phyloP scores from a whole-genome alignment of 2,113 vertebrate genomes.

The Muntiacus muntjak region DNA sequence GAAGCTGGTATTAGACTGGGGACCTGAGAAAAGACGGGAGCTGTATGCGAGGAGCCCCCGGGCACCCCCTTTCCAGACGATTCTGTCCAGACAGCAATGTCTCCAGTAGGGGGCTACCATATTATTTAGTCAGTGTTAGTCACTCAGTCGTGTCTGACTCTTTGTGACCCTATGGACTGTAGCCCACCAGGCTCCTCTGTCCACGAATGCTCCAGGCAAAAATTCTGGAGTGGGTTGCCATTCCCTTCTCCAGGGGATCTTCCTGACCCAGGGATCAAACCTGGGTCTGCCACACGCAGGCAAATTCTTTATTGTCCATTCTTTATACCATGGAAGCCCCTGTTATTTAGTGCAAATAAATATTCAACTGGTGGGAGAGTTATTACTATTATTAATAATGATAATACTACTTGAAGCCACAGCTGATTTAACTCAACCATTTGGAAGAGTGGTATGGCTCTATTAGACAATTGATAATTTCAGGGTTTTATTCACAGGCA shows the following conservation, averaged over 20 bases:
- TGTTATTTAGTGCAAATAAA: not conserved
- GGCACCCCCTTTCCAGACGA: not conserved
- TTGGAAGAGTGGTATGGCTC: slow-evolving; percentile 41
- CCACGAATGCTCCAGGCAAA: not conserved
- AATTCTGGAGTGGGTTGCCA: not conserved
- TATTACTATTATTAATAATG: slow-evolving; percentile 63
- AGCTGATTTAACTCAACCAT: slow-evolving; percentile 54
- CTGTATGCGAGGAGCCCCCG: not conserved
- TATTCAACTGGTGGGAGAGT: slow-evolving; percentile 10
- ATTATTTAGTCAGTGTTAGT: not conserved
- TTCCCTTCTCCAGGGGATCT: not conserved
- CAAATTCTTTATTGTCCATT: not conserved
- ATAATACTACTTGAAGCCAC: slow-evolving; percentile 49
- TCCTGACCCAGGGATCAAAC: not conserved
- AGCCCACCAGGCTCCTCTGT: not conserved
- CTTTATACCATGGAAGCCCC: not conserved
- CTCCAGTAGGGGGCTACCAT: not conserved
- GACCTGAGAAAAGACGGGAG: not conserved
- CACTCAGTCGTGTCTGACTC: not conserved
- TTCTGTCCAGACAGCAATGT: not conserved
- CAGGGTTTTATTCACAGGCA: slow-evolving; percentile 61
- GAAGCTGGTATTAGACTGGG: not conserved
- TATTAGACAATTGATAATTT: slow-evolving; percentile 65
- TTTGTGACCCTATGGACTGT: not conserved
- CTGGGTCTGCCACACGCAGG: not conserved